Conservation (phyloP, 2,888 invertebrate species). For the Automeris io region DNA sequence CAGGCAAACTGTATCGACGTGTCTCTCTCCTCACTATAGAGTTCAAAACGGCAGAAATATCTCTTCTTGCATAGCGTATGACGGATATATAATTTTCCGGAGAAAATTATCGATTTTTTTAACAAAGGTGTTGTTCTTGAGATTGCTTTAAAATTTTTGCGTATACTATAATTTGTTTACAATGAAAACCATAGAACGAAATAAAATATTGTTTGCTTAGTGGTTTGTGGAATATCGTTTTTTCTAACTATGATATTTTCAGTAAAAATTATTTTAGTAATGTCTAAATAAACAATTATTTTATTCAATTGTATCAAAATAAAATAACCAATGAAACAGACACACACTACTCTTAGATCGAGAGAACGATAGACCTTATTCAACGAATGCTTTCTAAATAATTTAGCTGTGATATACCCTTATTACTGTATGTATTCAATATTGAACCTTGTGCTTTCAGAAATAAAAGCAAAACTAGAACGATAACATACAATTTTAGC, state of each 20-base stretch:
- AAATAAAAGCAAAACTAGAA: constrained; percentile 27
- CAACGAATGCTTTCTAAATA: constrained; percentile 45
- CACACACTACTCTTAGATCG: constrained; percentile 1
- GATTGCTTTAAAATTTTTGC: constrained; percentile 13
- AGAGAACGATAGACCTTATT: constrained; percentile 39
- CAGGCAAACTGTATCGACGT: constrained; percentile 30
- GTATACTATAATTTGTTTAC: constrained; percentile 8
- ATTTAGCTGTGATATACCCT: constrained; percentile 51
- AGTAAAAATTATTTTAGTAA: too few species aligned
- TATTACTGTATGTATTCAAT: constrained; percentile 19
- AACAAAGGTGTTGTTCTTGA: constrained; percentile 12
- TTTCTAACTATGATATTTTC: too few species aligned
- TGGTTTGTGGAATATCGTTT: not conserved
- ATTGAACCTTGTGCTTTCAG: constrained; percentile 23
- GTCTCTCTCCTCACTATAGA: constrained; percentile 22
- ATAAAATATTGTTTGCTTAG: not conserved
- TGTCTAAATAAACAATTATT: too few species aligned
- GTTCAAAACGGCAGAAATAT: constrained; percentile 15
- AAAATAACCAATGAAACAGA: constrained; percentile 26
- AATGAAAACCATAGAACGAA: not conserved
- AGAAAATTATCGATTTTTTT: constrained; percentile 26
- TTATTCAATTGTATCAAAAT: too few species aligned
- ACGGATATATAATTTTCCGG: constrained; percentile 27
- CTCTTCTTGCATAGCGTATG: constrained; percentile 24
- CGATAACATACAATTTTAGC: constrained; percentile 29